Conservation (phyloP, 2,797 vertebrate species). For the Halcyon chelicuti region DNA sequence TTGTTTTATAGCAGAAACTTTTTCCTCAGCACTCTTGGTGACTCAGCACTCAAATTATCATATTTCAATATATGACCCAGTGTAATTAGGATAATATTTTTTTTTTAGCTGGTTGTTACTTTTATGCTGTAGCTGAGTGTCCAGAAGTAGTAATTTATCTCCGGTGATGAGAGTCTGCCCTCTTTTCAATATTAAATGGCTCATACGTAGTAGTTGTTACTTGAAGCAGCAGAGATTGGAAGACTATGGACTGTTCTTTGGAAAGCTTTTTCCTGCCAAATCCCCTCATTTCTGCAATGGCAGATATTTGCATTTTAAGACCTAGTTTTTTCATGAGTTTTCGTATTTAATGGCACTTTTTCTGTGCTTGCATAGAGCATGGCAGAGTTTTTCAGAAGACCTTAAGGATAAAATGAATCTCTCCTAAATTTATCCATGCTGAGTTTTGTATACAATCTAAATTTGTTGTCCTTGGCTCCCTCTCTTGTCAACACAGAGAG, state of each 20-base stretch:
- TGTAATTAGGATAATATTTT: constrained; percentile 35
- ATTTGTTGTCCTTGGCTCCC: background rate
- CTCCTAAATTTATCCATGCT: background rate
- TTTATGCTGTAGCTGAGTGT: constrained; percentile 1
- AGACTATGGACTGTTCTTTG: background rate
- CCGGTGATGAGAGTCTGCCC: background rate
- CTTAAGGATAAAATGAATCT: background rate
- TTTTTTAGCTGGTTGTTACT: constrained; percentile 31
- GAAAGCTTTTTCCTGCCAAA: background rate
- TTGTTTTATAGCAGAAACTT: background rate
- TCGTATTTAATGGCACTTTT: background rate
- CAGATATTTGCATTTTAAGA: constrained; percentile 12
- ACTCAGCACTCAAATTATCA: constrained; percentile 44
- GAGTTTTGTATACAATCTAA: background rate
- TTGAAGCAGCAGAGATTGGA: background rate
- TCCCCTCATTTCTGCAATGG: background rate
- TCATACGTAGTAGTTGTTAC: background rate
- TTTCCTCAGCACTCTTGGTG: background rate
- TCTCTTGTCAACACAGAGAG: background rate
- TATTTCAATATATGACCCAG: constrained; percentile 20
- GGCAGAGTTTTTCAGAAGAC: background rate
- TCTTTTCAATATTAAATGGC: constrained; percentile 9
- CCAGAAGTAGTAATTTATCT: background rate
- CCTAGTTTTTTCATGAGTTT: background rate
- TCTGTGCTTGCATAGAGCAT: background rate